Evolutionary conservation across 2,797 vertebrate genomes (phyloP).

Genomic region (Chlorospingus semifuscus): DNA sequence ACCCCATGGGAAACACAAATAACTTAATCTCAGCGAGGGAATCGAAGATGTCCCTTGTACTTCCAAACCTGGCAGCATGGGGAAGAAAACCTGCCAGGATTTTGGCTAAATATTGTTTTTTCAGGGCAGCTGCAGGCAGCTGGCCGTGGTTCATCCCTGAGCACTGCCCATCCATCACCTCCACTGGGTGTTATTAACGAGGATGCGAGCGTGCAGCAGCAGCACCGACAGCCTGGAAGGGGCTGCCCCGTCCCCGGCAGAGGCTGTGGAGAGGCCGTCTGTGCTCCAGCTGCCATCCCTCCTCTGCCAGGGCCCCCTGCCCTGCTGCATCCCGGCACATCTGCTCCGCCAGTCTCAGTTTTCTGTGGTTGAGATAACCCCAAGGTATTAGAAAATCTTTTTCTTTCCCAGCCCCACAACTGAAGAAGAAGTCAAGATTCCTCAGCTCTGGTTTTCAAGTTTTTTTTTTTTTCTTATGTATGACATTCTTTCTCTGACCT

Average conservation of each 20-base stretch:
- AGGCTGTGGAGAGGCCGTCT: neutral
- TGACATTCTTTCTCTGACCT: too few species aligned
- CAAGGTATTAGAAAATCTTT: too few species aligned
- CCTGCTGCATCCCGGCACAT: neutral
- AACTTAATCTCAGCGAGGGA: neutral
- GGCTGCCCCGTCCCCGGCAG: neutral
- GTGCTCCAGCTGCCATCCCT: constrained; percentile 37
- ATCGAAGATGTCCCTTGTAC: neutral
- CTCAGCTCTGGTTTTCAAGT: too few species aligned
- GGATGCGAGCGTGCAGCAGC: neutral
- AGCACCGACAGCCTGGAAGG: neutral
- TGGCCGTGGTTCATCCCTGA: neutral
- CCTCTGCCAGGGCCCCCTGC: neutral
- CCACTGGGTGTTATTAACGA: neutral
- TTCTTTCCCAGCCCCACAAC: too few species aligned
- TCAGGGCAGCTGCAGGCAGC: neutral
- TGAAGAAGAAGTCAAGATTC: too few species aligned
- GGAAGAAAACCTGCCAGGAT: accelerated
- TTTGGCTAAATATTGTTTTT: neutral
- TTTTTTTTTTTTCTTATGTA: too few species aligned
- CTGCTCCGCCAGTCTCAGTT: neutral
- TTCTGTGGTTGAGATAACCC: too few species aligned
- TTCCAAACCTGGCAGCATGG: neutral
- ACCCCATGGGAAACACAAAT: neutral
- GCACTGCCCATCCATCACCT: neutral